Evolutionary conservation across 2,888 invertebrate genomes (phyloP).

Genomic region (Cryptocephalus primarius): DNA sequence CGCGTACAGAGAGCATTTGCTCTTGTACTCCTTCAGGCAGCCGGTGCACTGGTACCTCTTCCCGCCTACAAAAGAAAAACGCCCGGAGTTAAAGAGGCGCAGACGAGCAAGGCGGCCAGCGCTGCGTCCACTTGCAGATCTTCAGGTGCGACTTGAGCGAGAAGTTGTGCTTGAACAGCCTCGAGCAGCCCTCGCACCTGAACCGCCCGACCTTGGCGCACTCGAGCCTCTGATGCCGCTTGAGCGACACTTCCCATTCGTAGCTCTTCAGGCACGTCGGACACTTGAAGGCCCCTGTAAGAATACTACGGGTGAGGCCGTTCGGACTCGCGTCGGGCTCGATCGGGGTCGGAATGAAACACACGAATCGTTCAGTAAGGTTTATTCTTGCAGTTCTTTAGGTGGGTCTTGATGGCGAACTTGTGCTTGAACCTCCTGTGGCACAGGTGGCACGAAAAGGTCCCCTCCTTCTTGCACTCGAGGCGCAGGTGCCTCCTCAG

Average conservation of each 20-base stretch:
- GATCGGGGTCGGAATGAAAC: too few species aligned
- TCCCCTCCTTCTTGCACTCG: constrained; percentile 8
- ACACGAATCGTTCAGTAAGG: too few species aligned
- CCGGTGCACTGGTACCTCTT: too few species aligned
- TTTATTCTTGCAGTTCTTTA: too few species aligned
- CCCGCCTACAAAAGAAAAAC: too few species aligned
- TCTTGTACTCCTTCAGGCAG: constrained; percentile 20
- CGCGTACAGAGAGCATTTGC: constrained; percentile 14
- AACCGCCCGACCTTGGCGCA: constrained; percentile 36
- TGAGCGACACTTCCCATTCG: constrained; percentile 5
- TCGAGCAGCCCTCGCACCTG: constrained; percentile 32
- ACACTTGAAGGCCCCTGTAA: background rate
- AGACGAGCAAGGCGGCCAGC: too few species aligned
- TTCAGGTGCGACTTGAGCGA: constrained; percentile 31
- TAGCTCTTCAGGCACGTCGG: background rate
- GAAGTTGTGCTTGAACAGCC: constrained; percentile 37
- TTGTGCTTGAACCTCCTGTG: constrained; percentile 8
- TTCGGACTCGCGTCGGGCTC: too few species aligned
- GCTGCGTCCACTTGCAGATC: background rate
- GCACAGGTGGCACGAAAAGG: constrained; percentile 4
- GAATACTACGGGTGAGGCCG: too few species aligned
- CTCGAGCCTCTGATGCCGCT: constrained; percentile 38
- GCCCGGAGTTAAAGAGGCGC: too few species aligned
- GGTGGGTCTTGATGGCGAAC: constrained; percentile 1
- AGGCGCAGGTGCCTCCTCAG: constrained; percentile 8